A percentile compares a stretch with the other conserved stretches of the same genome.
These are phyloP conservation scores for Marisa cornuarietis DNA, from an alignment of 1,140 invertebrate genomes.

Conservation along the genomic window DNA sequence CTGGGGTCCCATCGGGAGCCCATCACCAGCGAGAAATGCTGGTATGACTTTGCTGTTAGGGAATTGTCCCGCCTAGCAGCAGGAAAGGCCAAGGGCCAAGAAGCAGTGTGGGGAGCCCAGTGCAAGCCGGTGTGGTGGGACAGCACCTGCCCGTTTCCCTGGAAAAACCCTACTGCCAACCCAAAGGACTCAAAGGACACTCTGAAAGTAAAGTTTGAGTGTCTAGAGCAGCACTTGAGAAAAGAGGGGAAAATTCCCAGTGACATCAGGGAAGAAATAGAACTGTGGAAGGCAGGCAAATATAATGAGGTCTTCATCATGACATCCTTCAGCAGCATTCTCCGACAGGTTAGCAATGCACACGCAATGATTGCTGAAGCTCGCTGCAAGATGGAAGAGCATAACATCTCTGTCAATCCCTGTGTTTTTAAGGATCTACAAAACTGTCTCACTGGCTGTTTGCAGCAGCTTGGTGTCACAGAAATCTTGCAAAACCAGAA, in stretches of 20 bases:
- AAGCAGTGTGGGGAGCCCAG: slow-evolving; percentile 28
- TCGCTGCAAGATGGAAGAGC: slow-evolving; percentile 19
- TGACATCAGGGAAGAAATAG: slow-evolving; percentile 27
- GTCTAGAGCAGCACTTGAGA: slow-evolving; percentile 25
- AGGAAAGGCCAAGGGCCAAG: slow-evolving; percentile 29
- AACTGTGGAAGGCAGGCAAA: slow-evolving; percentile 24
- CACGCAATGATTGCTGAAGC: slow-evolving; percentile 16
- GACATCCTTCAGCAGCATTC: slow-evolving; percentile 21
- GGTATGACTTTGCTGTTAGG: slow-evolving; percentile 33
- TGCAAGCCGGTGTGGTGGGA: slow-evolving; percentile 33
- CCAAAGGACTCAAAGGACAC: slow-evolving; percentile 32
- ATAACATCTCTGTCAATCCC: not conserved
- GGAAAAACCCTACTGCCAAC: slow-evolving; percentile 35
- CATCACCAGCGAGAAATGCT: slow-evolving; percentile 30
- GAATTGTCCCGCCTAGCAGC: slow-evolving; percentile 28
- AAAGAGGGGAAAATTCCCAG: slow-evolving; percentile 16
- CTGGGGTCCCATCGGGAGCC: slow-evolving; percentile 26
- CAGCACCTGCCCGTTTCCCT: slow-evolving; percentile 6
- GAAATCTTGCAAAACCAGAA: not conserved
- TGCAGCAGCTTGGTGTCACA: not conserved
- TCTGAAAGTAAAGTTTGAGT: slow-evolving; percentile 26
- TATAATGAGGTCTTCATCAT: slow-evolving; percentile 21
- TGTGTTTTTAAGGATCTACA: slow-evolving; percentile 1
- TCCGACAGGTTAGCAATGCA: slow-evolving; percentile 23
- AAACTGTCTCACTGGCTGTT: slow-evolving; percentile 11